Conservation (phyloP, 2,888 invertebrate genomes). For the Leptogaster cylindrica region DNA sequence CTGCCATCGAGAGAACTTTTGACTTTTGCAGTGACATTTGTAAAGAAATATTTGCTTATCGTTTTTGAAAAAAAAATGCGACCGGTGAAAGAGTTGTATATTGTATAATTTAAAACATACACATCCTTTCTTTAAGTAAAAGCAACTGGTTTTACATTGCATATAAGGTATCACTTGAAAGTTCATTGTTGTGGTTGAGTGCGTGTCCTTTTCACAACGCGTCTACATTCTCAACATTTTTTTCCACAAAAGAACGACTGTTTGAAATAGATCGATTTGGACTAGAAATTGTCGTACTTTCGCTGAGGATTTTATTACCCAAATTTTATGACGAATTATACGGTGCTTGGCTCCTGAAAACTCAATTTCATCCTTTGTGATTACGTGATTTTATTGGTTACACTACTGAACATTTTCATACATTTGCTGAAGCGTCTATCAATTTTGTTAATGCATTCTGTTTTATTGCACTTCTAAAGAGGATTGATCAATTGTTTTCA, state of each 20-base stretch:
- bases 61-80: neutral
- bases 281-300: neutral
- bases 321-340: slow-evolving; percentile 15
- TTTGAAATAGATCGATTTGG: neutral
- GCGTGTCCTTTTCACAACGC: too few species aligned
- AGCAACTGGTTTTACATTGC: too few species aligned
- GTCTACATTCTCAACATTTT: too few species aligned
- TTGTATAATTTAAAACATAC: too few species aligned
- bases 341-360: slow-evolving; percentile 14
- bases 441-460: slow-evolving; percentile 20
- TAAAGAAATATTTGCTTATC: neutral
- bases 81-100: neutral
- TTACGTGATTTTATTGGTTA: neutral
- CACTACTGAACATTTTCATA: neutral
- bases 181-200: too few species aligned
- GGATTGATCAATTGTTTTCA: too few species aligned
- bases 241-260: too few species aligned
- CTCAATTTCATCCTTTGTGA: slow-evolving; percentile 3
- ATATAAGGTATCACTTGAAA: too few species aligned
- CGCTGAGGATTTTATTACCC: slow-evolving; percentile 5
- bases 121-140: too few species aligned
- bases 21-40: neutral
- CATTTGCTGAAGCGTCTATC: neutral
- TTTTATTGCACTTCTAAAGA: too few species aligned
- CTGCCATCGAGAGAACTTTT: neutral